Evolutionary conservation across 2,888 invertebrate genomes (phyloP).

Genomic region (Sinotaia quadrata): DNA sequence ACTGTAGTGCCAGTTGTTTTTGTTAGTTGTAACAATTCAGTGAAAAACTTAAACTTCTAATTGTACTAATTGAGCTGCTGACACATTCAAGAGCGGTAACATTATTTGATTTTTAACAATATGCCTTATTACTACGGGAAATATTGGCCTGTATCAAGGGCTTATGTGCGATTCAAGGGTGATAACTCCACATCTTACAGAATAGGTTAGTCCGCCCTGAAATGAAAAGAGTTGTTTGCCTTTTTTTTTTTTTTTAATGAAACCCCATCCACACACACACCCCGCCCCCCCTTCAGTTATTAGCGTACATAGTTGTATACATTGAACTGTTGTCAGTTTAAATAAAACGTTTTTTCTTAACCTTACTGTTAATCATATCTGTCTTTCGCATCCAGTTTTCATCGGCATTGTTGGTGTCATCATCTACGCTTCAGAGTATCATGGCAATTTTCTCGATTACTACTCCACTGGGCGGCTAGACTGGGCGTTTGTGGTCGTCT

Average conservation of each 20-base stretch:
- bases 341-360: not conserved
- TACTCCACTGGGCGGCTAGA: conserved; percentile 3
- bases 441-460: not conserved
- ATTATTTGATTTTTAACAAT: too few relatives aligned
- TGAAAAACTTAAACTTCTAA: too few relatives aligned
- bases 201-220: too few relatives aligned
- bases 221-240: not conserved
- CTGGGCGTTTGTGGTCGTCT: conserved; percentile 19
- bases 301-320: not conserved
- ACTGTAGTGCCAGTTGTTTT: too few relatives aligned
- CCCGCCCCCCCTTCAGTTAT: not conserved
- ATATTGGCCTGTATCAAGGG: too few relatives aligned
- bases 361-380: not conserved
- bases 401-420: conserved; percentile 2
- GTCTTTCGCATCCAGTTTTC: not conserved
- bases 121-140: too few relatives aligned
- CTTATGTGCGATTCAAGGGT: too few relatives aligned
- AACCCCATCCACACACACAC: not conserved
- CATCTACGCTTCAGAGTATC: conserved; percentile 20
- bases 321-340: not conserved
- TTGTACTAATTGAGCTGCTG: too few relatives aligned
- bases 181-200: too few relatives aligned
- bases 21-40: too few relatives aligned
- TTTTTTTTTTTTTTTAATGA: not conserved
- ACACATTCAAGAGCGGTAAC: too few relatives aligned